phyloP scores from a whole-genome alignment of 2,888 invertebrate genomes.

The Ochropleura leucogaster region DNA sequence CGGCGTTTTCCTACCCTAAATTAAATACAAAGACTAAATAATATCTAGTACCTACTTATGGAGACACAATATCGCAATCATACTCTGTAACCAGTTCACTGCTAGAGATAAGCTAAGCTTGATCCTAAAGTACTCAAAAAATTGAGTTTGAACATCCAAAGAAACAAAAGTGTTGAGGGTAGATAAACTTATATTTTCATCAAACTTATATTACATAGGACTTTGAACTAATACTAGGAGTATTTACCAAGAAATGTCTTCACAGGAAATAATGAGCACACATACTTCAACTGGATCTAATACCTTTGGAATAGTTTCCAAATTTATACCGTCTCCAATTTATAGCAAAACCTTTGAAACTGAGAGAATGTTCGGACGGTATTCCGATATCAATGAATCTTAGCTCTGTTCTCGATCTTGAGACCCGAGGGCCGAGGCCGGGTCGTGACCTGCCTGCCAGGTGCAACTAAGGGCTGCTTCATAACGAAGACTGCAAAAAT shows the following conservation, averaged over 20 bases:
- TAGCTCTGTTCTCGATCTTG: conserved; percentile 70
- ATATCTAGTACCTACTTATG: too few relatives aligned
- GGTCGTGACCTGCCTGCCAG: conserved; percentile 79
- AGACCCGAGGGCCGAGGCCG: conserved; percentile 68
- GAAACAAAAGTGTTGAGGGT: background rate
- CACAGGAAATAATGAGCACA: conserved; percentile 45
- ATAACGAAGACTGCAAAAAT: conserved; percentile 43
- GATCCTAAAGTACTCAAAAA: background rate
- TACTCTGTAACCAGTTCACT: background rate
- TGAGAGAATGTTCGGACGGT: conserved; percentile 67
- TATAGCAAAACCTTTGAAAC: conserved; percentile 67
- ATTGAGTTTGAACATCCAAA: background rate
- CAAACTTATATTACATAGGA: background rate
- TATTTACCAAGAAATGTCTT: conserved; percentile 19
- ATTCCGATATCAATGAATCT: conserved; percentile 76
- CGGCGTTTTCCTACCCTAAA: background rate
- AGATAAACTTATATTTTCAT: background rate
- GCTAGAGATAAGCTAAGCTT: background rate
- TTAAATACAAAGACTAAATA: background rate
- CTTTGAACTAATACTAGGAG: conserved; percentile 22
- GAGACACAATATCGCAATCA: background rate
- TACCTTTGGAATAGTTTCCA: conserved; percentile 60
- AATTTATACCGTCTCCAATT: conserved; percentile 64
- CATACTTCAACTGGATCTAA: conserved; percentile 50
- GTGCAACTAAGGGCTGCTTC: conserved; percentile 69